Percentiles rank a stretch among this genome's conserved stretches.
Evolutionary conservation across 2,113 vertebrate genomes (phyloP).

Genomic region (Heterotis niloticus): DNA sequence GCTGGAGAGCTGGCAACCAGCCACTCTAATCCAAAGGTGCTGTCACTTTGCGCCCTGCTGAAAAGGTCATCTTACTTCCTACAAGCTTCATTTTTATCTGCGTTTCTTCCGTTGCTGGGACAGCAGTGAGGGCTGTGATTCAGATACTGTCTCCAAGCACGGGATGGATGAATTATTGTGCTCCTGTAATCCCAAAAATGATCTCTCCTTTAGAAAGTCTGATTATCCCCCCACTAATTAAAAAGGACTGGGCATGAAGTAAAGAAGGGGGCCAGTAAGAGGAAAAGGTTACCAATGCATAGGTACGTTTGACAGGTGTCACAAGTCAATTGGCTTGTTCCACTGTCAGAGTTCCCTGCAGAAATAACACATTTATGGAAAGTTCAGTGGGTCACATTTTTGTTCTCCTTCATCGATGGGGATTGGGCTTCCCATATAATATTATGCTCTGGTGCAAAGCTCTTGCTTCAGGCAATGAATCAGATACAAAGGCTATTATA

Average conservation of each 20-base stretch:
- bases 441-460: no score
- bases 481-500: no score
- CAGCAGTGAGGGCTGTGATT: neutral
- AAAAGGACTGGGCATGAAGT: neutral
- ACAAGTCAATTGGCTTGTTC: no score
- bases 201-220: neutral
- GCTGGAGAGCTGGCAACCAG: neutral
- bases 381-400: no score
- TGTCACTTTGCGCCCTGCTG: neutral
- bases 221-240: neutral
- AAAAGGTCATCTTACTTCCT: neutral
- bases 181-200: neutral
- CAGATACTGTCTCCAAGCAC: neutral
- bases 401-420: no score
- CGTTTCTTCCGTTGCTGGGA: constrained; percentile 22
- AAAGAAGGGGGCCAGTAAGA: neutral
- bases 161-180: neutral
- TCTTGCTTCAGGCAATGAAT: no score
- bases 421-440: no score
- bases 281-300: neutral
- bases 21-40: neutral
- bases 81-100: neutral
- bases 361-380: no score
- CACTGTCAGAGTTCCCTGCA: no score
- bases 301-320: neutral